Conservation (phyloP, 2,888 invertebrate genomes). For the Neoitamus cyanurus region DNA sequence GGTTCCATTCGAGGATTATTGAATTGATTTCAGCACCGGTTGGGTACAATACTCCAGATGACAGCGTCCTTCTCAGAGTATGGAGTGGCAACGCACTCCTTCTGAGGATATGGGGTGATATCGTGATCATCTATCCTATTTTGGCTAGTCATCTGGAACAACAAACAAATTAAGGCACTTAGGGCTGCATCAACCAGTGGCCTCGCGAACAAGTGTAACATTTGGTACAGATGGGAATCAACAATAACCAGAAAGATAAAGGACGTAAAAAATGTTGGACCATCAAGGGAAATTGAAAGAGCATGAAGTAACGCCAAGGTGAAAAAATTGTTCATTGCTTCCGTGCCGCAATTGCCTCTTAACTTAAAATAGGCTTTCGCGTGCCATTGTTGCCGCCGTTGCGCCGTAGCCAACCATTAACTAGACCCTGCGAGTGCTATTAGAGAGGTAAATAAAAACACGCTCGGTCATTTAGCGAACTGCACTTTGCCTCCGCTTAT, state of each 20-base stretch:
- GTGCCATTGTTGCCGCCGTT: not conserved
- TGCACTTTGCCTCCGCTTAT: not conserved
- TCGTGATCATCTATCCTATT: constrained; percentile 32
- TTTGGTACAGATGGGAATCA: not conserved
- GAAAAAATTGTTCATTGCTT: not conserved
- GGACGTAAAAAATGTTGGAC: not conserved
- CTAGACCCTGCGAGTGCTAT: not conserved
- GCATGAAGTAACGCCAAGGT: not conserved
- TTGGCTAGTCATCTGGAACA: constrained; percentile 48
- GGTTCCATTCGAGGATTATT: constrained; percentile 48
- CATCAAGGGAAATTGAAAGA: not conserved
- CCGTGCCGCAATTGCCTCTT: not conserved
- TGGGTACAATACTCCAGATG: constrained; percentile 8
- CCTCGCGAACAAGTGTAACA: not conserved
- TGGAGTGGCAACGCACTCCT: not conserved
- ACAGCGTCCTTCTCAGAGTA: not conserved
- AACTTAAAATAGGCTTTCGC: not conserved
- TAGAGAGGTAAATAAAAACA: constrained; percentile 46
- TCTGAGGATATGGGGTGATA: not conserved
- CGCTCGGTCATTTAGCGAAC: constrained; percentile 47
- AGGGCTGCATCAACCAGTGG: not conserved
- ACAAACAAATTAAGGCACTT: constrained; percentile 51
- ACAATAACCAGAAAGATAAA: not conserved
- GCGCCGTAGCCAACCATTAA: not conserved
- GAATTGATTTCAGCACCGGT: constrained; percentile 47